Base-by-base conservation (phyloP, 2,888 invertebrate genomes). In the Chouioia cunea region DNA sequence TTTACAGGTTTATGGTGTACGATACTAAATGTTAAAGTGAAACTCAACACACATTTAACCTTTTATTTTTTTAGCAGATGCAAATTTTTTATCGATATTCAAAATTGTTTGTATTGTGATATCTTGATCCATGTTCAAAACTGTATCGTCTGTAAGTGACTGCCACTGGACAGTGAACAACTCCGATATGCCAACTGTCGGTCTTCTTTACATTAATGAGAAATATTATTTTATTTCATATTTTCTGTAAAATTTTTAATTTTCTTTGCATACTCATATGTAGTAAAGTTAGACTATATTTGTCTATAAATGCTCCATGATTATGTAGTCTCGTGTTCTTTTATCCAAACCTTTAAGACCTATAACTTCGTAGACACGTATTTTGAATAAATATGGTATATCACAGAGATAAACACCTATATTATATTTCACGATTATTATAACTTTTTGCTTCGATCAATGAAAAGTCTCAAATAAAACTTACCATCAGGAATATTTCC, bases 251-350 rank as follows among this genome's bases (percentile, higher is more conserved):
- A 48, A 47, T 43, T 16, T 18, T n/a, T n/a, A n/a, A 48, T 48
- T 12, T 18, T 1, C 4, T 20, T 4, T 10, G 52, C 71, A 8
- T 75, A 82, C 85, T 84, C 84, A 3, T 81, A 82, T 73, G 80
- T 84, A 0, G 84, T 84, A 44, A 85, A 85, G 64, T 83, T 74
- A 0, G 82, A 82, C 84, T 83, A 84, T 78, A 85, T 77, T 73
- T 80, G 76, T 0, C 79, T 81, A n/a, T 23, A 84, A 68, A n/a
- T 73, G 73, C 47, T 83, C 74, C 60, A 78, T 77, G 2, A 83
- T 48, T 56, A 54, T 74, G 27, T 77, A 73, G 3, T 76, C 76
- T 2, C 64, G 69, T 0, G 75, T 47, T 4, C 60, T 60, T 27
- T 59, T 54, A 18, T 53, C 15, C 23, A 67, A 47, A 47, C 12